Evolutionary conservation across 2,888 invertebrate species (phyloP).

Genomic region (Gymnocheta viridis): DNA sequence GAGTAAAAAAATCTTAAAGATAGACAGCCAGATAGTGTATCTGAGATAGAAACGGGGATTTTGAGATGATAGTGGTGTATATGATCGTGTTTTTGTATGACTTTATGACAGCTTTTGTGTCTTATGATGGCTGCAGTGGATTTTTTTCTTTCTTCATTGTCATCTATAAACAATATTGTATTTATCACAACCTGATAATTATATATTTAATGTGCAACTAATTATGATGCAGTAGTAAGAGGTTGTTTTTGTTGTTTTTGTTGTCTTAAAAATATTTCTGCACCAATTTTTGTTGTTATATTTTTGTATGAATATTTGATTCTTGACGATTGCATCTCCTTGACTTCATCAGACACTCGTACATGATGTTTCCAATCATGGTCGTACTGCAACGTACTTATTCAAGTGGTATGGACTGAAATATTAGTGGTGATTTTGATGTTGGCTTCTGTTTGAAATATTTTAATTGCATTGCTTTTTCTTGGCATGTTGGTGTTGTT

Average conservation of each 20-base stretch:
- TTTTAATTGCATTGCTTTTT: conserved; percentile 76
- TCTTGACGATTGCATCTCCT: conserved; percentile 54
- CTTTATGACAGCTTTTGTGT: conserved; percentile 61
- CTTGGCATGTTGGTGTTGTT: conserved; percentile 51
- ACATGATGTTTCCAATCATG: conserved; percentile 37
- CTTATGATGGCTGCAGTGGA: conserved; percentile 1
- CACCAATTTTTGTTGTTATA: conserved; percentile 8
- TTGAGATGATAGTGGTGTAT: conserved; percentile 23
- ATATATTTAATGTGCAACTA: conserved; percentile 80
- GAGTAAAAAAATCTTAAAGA: conserved; percentile 26
- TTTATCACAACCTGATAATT: conserved; percentile 76
- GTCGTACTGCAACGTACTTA: conserved; percentile 13
- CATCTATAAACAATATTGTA: conserved; percentile 57
- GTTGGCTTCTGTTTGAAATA: conserved; percentile 74
- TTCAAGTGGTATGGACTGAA: conserved; percentile 34
- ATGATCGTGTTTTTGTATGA: conserved; percentile 45
- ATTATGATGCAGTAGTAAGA: conserved; percentile 77
- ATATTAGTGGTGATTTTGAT: conserved; percentile 69
- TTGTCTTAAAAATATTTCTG: conserved; percentile 35
- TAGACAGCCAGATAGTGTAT: conserved; percentile 29
- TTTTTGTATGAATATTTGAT: conserved; percentile 15
- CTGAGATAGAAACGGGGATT: conserved; percentile 19
- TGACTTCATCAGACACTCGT: conserved; percentile 28
- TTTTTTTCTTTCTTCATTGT: conserved; percentile 24
- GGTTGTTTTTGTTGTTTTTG: conserved; percentile 60